Evolutionary conservation across 2,888 invertebrate species (phyloP), one percentile per base, ranked within the genome.

Genomic region (Lochmaea capreae): DNA sequence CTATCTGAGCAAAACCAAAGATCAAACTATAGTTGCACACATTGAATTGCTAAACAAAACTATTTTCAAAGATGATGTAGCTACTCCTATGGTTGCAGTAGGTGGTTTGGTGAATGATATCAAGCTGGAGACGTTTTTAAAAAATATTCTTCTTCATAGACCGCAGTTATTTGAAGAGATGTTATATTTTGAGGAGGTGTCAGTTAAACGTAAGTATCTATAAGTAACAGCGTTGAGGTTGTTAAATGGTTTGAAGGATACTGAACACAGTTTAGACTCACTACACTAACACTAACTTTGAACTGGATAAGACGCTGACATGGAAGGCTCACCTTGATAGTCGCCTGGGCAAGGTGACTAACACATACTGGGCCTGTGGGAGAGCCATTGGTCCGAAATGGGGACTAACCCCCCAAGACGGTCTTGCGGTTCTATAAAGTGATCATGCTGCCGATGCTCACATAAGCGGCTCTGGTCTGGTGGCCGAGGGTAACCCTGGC

Each of bases 1-100:
- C 80, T 90, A 90, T 76, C 87, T 92, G 63, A 90, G 90, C 79
- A 88, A 88, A 80, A 85, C 88, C 5, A 86, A 84, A 70, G 80
- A 87, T 39, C 91, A 91, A 85, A 84, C 82, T 16, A 84, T 91
- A 46, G 79, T 82, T 6, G 86, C 87, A 11, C 83, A 84, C 63
- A 84, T 90, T 74, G 79, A 84, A 52, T 89, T 91, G 77, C 78
- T 85, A 8, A 85, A 86, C 76, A 83, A 84, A 59, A 83, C 88
- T 57, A 79, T 84, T 71, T 88, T 89, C 76, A 78, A 82, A 65
- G 82, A 84, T 11, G 83, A 84, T 71, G 68, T 89, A 14, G 76
- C 80, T n/a, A 84, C 86, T 8, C 82, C 85, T 22, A 73, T 80
- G 61, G 81, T 88, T 33, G 80, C 78, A 16, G 79, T 88, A 65